Evolutionary conservation across 1,140 invertebrate species (phyloP).

Genomic region (Mya arenaria): DNA sequence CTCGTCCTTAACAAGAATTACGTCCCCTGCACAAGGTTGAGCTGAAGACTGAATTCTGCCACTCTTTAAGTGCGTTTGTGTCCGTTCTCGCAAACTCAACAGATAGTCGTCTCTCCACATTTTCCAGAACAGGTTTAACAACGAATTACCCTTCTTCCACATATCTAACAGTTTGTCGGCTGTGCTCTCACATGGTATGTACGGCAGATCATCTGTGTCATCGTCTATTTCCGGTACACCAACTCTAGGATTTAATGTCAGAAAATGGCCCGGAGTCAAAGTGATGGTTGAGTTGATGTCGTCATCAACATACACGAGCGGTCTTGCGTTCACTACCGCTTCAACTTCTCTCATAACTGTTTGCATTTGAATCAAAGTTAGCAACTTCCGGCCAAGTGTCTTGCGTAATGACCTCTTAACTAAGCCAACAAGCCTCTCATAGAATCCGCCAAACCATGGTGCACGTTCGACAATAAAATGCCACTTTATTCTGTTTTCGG

Average conservation of each 20-base stretch:
- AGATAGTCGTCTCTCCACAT: constrained; percentile 21
- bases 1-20: constrained; percentile 5
- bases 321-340: neutral
- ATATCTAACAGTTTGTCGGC: neutral
- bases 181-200: neutral
- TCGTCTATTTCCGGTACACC: constrained; percentile 1
- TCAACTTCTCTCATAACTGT: constrained; percentile 5
- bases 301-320: constrained; percentile 4
- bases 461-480: neutral
- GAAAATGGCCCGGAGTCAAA: neutral
- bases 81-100: constrained; percentile 7
- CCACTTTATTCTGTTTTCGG: neutral
- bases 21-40: neutral
- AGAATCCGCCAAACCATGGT: constrained; percentile 17
- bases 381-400: constrained; percentile 1
- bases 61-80: neutral
- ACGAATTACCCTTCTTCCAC: neutral
- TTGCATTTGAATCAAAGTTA: constrained; percentile 10
- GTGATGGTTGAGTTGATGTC: constrained; percentile 8
- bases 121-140: neutral
- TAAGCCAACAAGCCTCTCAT: constrained; percentile 4
- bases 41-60: neutral
- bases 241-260: neutral
- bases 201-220: neutral
- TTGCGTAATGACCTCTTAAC: neutral